Conservation (phyloP, 2,797 vertebrate genomes). For the Pelochelys cantorii region DNA sequence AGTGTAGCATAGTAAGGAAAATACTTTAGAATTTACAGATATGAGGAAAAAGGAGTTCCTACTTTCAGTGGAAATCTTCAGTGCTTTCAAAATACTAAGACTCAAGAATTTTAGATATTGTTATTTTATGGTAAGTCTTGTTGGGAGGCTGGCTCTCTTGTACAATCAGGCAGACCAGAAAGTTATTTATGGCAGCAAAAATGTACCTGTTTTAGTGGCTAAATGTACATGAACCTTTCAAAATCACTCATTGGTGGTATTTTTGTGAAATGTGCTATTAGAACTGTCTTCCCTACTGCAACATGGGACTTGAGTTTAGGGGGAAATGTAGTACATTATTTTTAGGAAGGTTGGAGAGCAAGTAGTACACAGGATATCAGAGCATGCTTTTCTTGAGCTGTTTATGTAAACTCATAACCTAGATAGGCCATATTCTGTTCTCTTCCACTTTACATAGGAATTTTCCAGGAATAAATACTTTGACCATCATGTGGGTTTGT, state of each 20-base stretch:
- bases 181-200: neutral
- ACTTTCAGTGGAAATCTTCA: neutral
- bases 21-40: neutral
- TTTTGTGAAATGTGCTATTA: neutral
- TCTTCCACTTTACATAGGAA: neutral
- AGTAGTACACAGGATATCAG: neutral
- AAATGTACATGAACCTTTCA: neutral
- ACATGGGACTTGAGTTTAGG: neutral
- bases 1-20: neutral
- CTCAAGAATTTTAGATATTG: neutral
- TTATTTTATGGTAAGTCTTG: neutral
- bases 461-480: neutral
- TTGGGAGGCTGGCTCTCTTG: neutral
- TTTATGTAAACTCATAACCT: neutral
- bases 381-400: neutral
- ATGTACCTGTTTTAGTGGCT: neutral
- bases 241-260: neutral
- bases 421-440: neutral
- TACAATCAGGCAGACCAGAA: neutral
- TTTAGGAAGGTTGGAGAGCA: neutral
- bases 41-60: neutral
- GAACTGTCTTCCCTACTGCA: neutral
- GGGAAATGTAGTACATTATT: neutral
- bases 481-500: conserved; percentile 44
- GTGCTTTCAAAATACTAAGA: neutral